Evolutionary conservation across 2,888 invertebrate species (phyloP), one percentile per base, ranked within the genome.

Genomic region (Dyspetes luteomarginatus): DNA sequence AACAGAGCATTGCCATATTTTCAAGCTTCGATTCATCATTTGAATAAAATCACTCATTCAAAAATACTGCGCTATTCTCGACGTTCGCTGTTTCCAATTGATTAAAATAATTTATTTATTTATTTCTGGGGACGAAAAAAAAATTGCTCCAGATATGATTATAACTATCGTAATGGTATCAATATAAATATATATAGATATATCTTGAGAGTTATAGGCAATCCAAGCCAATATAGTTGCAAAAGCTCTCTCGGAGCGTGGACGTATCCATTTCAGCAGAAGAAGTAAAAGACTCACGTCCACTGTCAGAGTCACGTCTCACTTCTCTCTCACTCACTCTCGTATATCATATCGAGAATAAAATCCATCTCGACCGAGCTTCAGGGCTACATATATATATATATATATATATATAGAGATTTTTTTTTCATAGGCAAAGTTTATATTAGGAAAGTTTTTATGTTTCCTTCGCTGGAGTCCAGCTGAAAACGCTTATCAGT

Each of bases 391-490:
- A 24, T 26, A 68, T 55, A 58, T 30, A 24, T n/a, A 56, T 60
- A 64, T 56, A 72, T 71, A 71, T 52, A 72, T 5, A 19, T 69
- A 45, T 45, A 26, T 50, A 9, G 28, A 22, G 43, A 28, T 45
- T 56, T 50, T 50, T 50, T 75, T 62, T 73, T 87, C 84, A 86
- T 88, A 85, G 86, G 86, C 83, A 83, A 89, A 89, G 85, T 89
- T 89, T 89, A 88, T 89, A 89, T 89, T 89, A 88, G 86, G 81
- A 89, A 89, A 89, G 89, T 89, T 89, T 88, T 89, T 88, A 88
- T 85, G 84, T 85, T 85, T 86, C 79, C 85, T 81, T 78, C 83
- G 77, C 75, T 75, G 58, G 76, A 15, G 60, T 78, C 58, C 72
- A 74, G 77, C 72, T 83, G 76, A 82, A 85, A 84, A 83, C 76